Evolutionary conservation across 2,113 vertebrate genomes (phyloP).

Genomic region (Caloenas nicobarica): DNA sequence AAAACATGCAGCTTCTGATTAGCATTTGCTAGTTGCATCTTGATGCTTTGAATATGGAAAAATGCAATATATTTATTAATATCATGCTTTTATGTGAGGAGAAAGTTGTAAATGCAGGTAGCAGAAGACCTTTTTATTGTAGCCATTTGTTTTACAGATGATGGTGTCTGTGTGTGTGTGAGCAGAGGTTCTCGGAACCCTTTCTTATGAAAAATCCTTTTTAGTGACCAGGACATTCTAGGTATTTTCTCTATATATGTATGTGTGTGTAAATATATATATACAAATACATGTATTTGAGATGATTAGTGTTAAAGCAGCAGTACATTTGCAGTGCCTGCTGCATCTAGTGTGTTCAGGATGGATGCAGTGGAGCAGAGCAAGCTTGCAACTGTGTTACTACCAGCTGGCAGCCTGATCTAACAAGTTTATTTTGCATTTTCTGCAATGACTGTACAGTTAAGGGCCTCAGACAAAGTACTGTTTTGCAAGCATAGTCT

Average conservation of each 20-base stretch:
- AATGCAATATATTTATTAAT: background rate
- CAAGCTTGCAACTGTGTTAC: background rate
- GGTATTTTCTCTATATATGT: background rate
- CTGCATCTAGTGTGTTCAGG: background rate
- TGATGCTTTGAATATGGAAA: background rate
- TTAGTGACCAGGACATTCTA: background rate
- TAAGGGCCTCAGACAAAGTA: background rate
- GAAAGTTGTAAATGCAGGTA: background rate
- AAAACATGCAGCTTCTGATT: background rate
- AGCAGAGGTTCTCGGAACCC: background rate
- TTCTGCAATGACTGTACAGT: background rate
- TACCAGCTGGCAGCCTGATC: background rate
- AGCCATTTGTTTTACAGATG: background rate
- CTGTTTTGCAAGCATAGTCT: background rate
- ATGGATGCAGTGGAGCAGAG: background rate
- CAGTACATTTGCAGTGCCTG: background rate
- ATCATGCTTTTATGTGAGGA: background rate
- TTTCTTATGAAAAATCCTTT: background rate
- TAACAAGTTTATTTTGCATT: background rate
- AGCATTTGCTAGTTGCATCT: background rate
- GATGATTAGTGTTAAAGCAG: background rate
- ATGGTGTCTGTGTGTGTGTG: background rate
- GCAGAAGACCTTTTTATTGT: background rate
- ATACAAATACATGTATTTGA: rapidly evolving
- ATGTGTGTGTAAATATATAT: rapidly evolving